A percentile compares a stretch with the other conserved stretches of the same genome.
These are phyloP conservation scores for Vespertilio murinus DNA, from an alignment of 2,797 vertebrate species.

Conservation along the genomic window DNA sequence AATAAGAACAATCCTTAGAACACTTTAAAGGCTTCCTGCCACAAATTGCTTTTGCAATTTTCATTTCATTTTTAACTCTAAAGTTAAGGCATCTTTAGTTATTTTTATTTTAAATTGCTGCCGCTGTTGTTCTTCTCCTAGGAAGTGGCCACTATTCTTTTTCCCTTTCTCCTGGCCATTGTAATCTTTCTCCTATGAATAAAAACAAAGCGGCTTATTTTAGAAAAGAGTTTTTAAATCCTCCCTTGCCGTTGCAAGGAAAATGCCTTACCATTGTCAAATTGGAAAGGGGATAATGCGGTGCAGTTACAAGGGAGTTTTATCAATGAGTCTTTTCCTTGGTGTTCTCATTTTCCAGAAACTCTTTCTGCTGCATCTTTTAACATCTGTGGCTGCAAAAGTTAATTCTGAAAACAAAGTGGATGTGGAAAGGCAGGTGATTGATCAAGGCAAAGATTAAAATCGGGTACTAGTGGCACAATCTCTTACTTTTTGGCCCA, in stretches of 20 bases:
- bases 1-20: slow-evolving; percentile 69
- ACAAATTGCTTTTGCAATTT: slow-evolving; percentile 79
- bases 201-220: slow-evolving; percentile 75
- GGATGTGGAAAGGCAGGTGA: slow-evolving; percentile 75
- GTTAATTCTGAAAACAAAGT: slow-evolving; percentile 76
- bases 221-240: slow-evolving; percentile 62
- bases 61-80: slow-evolving; percentile 75
- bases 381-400: slow-evolving; percentile 71
- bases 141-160: slow-evolving; percentile 70
- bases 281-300: slow-evolving; percentile 65
- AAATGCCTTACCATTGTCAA: slow-evolving; percentile 73
- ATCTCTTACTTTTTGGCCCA: slow-evolving; percentile 81
- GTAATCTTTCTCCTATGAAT: slow-evolving; percentile 73
- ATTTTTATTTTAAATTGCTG: slow-evolving; percentile 79
- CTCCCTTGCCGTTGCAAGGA: slow-evolving; percentile 54
- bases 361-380: slow-evolving; percentile 52
- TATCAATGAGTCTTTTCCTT: slow-evolving; percentile 66
- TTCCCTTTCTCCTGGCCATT: slow-evolving; percentile 68
- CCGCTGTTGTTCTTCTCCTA: slow-evolving; percentile 68
- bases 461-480: slow-evolving; percentile 77
- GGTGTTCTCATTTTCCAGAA: slow-evolving; percentile 60
- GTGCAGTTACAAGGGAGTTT: slow-evolving; percentile 59
- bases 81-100: slow-evolving; percentile 75
- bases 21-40: slow-evolving; percentile 72
- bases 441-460: slow-evolving; percentile 83